Evolutionary conservation across 2,888 invertebrate species (phyloP).

Genomic region (Heliconius charithonia): DNA sequence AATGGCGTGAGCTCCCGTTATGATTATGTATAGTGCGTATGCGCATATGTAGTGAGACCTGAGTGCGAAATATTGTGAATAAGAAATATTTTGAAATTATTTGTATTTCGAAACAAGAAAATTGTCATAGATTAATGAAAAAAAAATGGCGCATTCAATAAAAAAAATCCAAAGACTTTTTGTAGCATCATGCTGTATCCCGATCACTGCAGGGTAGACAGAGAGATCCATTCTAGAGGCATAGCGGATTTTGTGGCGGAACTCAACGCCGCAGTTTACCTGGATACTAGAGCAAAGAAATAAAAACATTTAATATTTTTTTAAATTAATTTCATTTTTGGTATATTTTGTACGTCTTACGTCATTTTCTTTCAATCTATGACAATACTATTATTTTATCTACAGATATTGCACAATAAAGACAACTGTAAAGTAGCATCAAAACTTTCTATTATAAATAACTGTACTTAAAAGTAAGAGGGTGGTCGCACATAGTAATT

Average conservation of each 20-base stretch:
- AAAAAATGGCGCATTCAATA: neutral
- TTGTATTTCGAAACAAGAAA: neutral
- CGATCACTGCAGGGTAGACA: too few relatives aligned
- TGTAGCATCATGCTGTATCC: too few relatives aligned
- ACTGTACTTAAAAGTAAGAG: constrained; percentile 48
- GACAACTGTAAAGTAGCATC: constrained; percentile 30
- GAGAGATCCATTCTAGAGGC: too few relatives aligned
- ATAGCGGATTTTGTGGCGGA: too few relatives aligned
- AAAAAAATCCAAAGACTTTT: too few relatives aligned
- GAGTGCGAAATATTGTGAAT: neutral
- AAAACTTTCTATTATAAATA: constrained; percentile 49
- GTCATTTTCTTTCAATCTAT: neutral
- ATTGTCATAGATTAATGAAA: neutral
- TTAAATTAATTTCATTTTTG: neutral
- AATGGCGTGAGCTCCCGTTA: constrained; percentile 47
- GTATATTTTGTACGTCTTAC: neutral
- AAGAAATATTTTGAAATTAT: neutral
- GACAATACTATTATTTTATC: neutral
- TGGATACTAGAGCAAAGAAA: too few relatives aligned
- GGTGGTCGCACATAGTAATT: constrained; percentile 48
- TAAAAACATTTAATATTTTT: too few relatives aligned
- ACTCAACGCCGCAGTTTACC: too few relatives aligned
- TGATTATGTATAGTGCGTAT: constrained; percentile 48
- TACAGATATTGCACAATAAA: constrained; percentile 20
- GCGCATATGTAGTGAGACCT: constrained; percentile 31